phyloP scores from a whole-genome alignment of 2,888 invertebrate genomes.

The Andrena dorsata region DNA sequence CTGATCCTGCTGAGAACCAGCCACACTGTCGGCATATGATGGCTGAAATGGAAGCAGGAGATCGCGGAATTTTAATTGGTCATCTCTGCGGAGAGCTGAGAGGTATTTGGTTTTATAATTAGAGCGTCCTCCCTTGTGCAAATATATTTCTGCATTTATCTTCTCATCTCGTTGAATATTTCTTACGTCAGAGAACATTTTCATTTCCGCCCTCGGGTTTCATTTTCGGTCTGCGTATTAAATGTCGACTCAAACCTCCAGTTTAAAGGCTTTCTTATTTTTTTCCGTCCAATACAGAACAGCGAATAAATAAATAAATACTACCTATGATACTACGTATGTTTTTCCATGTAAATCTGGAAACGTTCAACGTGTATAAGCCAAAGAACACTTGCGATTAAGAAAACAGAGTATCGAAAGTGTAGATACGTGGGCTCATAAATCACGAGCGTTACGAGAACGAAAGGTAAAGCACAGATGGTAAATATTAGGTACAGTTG shows the following conservation, averaged over 20 bases:
- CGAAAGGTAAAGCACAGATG: too few species aligned
- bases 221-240: neutral
- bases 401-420: too few species aligned
- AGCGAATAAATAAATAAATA: too few species aligned
- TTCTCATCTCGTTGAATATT: neutral
- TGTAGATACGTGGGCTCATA: too few species aligned
- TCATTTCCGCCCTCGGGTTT: neutral
- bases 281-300: too few species aligned
- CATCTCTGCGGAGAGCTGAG: neutral
- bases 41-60: neutral
- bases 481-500: too few species aligned
- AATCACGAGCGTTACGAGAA: too few species aligned
- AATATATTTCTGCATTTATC: neutral
- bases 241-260: neutral
- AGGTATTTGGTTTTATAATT: slow-evolving; percentile 29
- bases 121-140: neutral
- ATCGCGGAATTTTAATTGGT: slow-evolving; percentile 34
- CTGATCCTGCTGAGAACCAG: neutral
- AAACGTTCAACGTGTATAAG: too few species aligned
- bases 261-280: neutral
- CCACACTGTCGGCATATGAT: neutral
- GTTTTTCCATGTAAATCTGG: too few species aligned
- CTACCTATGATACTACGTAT: too few species aligned
- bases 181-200: neutral
- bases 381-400: too few species aligned